phyloP scores from a whole-genome alignment of 2,888 invertebrate genomes.

The Lagria hirta region DNA sequence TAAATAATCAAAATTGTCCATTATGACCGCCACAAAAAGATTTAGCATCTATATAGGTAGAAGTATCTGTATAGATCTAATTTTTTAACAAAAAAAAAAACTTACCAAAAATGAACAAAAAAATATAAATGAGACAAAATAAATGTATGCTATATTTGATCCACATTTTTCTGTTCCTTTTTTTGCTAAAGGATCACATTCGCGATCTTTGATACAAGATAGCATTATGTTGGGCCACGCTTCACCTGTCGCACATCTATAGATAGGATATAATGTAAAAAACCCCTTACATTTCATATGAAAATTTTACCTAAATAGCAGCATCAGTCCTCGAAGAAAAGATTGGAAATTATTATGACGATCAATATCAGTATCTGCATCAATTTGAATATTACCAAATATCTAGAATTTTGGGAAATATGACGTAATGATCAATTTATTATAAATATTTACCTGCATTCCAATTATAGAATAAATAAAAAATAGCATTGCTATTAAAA shows the following conservation, averaged over 20 bases:
- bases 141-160: slow-evolving; percentile 93
- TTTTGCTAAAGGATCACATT: slow-evolving; percentile 79
- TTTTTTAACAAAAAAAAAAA: not conserved
- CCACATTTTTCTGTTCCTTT: slow-evolving; percentile 81
- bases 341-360: slow-evolving; percentile 99
- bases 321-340: slow-evolving; percentile 98
- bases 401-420: slow-evolving; percentile 64
- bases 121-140: slow-evolving; percentile 99
- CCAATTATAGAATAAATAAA: slow-evolving; percentile 99
- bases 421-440: too few relatives aligned
- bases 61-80: too few relatives aligned
- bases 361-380: slow-evolving; percentile 89
- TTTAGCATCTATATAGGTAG: slow-evolving; percentile 96
- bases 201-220: slow-evolving; percentile 87
- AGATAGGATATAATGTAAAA: too few relatives aligned
- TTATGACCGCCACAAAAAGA: slow-evolving; percentile 99
- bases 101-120: slow-evolving; percentile 97
- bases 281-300: too few relatives aligned
- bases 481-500: slow-evolving; percentile 99
- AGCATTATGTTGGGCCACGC: slow-evolving; percentile 99
- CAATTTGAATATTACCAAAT: slow-evolving; percentile 98
- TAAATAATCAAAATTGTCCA: slow-evolving; percentile 99
- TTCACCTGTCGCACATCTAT: slow-evolving; percentile 98
- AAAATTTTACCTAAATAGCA: slow-evolving; percentile 59
- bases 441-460: slow-evolving; percentile 84